Conservation (phyloP, 2,888 invertebrate species). For the Sphinx pinastri region DNA sequence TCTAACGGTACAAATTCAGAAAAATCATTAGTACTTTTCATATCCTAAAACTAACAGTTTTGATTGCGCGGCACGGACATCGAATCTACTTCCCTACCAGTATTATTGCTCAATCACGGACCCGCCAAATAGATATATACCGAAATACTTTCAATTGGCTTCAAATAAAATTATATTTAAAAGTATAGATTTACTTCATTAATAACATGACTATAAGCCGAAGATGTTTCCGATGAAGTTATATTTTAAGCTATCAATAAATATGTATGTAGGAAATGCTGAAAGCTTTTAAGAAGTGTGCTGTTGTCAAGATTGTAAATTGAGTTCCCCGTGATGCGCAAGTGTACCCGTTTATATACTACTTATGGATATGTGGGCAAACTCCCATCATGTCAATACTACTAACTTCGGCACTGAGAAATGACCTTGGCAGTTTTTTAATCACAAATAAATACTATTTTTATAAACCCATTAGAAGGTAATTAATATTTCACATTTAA, state of each 20-base stretch:
- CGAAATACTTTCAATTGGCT: no score
- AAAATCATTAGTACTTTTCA: no score
- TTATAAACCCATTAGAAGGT: no score
- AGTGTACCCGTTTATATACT: constrained; percentile 27
- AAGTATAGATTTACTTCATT: not conserved
- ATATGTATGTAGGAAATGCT: constrained; percentile 23
- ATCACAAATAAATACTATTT: no score
- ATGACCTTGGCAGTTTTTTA: not conserved
- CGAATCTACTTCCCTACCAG: no score
- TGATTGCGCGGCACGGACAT: no score
- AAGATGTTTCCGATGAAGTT: not conserved
- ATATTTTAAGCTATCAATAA: constrained; percentile 25
- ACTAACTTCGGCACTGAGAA: not conserved
- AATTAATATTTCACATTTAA: no score
- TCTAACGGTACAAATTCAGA: no score
- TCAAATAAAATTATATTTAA: no score
- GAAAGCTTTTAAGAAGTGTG: constrained; percentile 57
- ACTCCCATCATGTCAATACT: not conserved
- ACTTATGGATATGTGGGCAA: not conserved
- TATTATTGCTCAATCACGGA: no score
- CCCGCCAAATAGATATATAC: no score
- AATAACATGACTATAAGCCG: not conserved
- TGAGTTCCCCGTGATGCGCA: constrained; percentile 46
- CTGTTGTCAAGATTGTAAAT: constrained; percentile 48
- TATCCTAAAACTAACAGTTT: no score